Evolutionary conservation across 1,140 invertebrate species (phyloP).

Genomic region (Sipha flava): DNA sequence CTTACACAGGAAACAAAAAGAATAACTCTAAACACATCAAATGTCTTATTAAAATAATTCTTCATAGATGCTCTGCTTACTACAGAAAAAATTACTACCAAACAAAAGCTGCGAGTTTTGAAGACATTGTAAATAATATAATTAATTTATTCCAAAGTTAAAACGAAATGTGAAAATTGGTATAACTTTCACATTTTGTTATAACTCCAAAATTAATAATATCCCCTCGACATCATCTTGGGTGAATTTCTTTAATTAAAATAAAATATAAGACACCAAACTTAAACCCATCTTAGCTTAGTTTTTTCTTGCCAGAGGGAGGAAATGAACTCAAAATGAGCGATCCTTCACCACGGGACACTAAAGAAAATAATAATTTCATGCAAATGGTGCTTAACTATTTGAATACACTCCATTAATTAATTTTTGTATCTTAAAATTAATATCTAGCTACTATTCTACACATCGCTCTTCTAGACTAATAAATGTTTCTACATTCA

Average conservation of each 20-base stretch:
- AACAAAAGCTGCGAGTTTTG: background rate
- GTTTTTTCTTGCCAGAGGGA: background rate
- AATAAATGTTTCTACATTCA: background rate
- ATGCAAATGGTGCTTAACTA: background rate
- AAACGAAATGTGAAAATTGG: background rate
- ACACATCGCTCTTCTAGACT: background rate
- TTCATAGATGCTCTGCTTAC: background rate
- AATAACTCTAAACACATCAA: background rate
- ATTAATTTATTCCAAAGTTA: background rate
- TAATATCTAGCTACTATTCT: background rate
- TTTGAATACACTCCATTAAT: background rate
- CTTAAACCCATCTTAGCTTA: background rate
- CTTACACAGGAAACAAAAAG: background rate
- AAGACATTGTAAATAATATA: background rate
- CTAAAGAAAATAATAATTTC: background rate
- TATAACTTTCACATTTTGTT: background rate
- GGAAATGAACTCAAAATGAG: background rate
- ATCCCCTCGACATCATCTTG: background rate
- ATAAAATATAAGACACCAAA: constrained; percentile 1
- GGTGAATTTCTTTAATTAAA: constrained; percentile 1
- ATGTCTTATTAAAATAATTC: background rate
- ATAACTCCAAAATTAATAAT: background rate
- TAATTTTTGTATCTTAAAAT: background rate
- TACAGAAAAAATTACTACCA: too few species aligned
- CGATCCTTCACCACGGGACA: background rate